Conservation (phyloP, 1,140 invertebrate species). For the Rhyacophila brunnea region DNA sequence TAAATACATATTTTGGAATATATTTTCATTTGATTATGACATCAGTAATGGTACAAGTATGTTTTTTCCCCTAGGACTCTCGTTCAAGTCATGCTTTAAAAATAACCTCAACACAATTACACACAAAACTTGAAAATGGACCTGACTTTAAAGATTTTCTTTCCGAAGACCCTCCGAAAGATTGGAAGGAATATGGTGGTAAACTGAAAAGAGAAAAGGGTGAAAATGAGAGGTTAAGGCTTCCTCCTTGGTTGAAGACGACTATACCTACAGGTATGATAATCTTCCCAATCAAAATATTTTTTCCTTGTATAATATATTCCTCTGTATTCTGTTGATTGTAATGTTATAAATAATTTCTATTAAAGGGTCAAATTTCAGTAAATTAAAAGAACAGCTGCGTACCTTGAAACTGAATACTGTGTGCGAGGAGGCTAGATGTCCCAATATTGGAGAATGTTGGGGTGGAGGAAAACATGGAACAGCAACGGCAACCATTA, state of each 20-base stretch:
- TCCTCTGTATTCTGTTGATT: too few relatives aligned
- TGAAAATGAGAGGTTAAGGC: constrained; percentile 74
- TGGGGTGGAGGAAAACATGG: constrained; percentile 94
- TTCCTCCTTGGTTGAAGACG: constrained; percentile 97
- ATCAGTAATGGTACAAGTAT: not conserved
- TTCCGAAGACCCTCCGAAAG: constrained; percentile 54
- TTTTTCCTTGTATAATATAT: too few relatives aligned
- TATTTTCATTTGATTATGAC: not conserved
- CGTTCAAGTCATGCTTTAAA: constrained; percentile 34
- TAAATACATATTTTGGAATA: not conserved
- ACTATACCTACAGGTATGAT: constrained; percentile 81
- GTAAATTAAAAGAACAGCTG: constrained; percentile 83
- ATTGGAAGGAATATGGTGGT: constrained; percentile 70
- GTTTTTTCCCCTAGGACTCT: not conserved
- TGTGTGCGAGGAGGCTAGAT: constrained; percentile 98
- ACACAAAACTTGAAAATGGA: constrained; percentile 60
- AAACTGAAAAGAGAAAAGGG: constrained; percentile 84
- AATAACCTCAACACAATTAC: constrained; percentile 51
- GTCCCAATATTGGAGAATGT: constrained; percentile 99
- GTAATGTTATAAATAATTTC: too few relatives aligned
- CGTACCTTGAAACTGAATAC: constrained; percentile 90
- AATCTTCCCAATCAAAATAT: too few relatives aligned
- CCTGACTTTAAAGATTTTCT: constrained; percentile 67
- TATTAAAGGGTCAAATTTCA: constrained; percentile 78
- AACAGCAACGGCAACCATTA: constrained; percentile 86